Evolutionary conservation across 2,113 vertebrate species (phyloP), one percentile per base, ranked within the genome.

Genomic region (Stegostoma tigrinum): DNA sequence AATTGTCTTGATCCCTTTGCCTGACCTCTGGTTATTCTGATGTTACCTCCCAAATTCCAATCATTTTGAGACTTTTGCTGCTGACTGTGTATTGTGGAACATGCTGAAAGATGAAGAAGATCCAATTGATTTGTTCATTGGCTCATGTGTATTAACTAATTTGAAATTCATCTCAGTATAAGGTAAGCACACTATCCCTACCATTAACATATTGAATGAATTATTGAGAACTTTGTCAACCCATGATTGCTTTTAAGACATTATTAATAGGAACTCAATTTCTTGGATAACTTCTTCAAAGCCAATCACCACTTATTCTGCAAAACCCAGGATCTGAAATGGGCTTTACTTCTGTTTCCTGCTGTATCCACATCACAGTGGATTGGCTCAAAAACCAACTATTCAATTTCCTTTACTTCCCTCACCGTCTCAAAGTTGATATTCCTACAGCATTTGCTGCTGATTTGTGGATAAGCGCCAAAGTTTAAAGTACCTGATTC

Each of bases 401-500:
- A 93, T 67, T 97, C 96, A 97, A 95, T 97, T 97, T 10, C 55
- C 97, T 97, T 55, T 97, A 85, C 48, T 96, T 97, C 96, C 97
- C 95, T 96, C 90, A 95, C 96, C 96, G 52, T 95, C 67, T 96
- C 96, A 94, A 96, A 97, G 97, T 96, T 90, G 0, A 78, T 96
- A 91, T 42, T 55, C 95, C 45, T 38, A 72, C 86, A 45, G 96
- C 96, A 96, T 96, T 95, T 97, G 96, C 96, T 89, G 96, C 96
- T 96, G 67, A 61, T 10, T 48, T 70, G 85, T 97, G 96, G 87
- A 96, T 64, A 42, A 96, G 96, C 61, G 96, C 66, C 96, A 61
- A 96, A 96, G 96, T 95, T 94, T 96, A 97, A 97, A 97, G 97
- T 96, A 96, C 96, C 97, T 96, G 97, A 48, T 97, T 96, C 95